A percentile compares a stretch with the other conserved stretches of the same genome.
Evolutionary conservation across 1,140 invertebrate genomes (phyloP).

Genomic region (Leptinotarsa lineolata): DNA sequence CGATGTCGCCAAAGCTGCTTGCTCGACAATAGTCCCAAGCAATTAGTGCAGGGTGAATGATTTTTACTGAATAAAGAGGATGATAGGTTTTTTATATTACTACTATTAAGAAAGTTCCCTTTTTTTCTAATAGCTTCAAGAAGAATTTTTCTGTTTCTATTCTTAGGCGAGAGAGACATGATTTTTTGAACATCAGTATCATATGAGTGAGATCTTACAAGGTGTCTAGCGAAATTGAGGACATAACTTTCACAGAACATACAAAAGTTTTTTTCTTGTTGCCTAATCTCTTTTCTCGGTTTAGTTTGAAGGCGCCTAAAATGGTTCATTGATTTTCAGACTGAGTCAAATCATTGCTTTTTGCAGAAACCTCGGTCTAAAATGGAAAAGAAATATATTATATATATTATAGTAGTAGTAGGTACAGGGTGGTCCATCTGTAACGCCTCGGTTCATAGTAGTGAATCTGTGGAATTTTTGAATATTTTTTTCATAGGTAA

Average conservation of each 20-base stretch:
- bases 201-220: conserved; percentile 20
- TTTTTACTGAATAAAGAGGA: background rate
- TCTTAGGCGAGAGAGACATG: conserved; percentile 22
- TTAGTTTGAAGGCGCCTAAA: no score
- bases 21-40: conserved; percentile 24
- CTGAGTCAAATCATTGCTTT: no score
- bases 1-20: conserved; percentile 39
- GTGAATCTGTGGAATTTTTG: no score
- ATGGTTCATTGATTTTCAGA: no score
- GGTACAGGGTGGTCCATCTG: no score
- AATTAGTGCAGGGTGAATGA: background rate
- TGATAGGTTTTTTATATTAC: background rate
- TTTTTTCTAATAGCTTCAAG: conserved; percentile 13
- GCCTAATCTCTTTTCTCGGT: conserved; percentile 20
- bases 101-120: conserved; percentile 23
- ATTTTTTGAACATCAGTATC: conserved; percentile 27
- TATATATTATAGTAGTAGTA: no score
- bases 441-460: no score
- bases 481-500: no score
- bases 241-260: conserved; percentile 30
- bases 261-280: conserved; percentile 15
- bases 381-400: no score
- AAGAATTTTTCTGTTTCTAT: background rate
- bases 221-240: conserved; percentile 28
- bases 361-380: no score